Conservation (phyloP, 2,797 vertebrate species). For the Acanthornis magna region DNA sequence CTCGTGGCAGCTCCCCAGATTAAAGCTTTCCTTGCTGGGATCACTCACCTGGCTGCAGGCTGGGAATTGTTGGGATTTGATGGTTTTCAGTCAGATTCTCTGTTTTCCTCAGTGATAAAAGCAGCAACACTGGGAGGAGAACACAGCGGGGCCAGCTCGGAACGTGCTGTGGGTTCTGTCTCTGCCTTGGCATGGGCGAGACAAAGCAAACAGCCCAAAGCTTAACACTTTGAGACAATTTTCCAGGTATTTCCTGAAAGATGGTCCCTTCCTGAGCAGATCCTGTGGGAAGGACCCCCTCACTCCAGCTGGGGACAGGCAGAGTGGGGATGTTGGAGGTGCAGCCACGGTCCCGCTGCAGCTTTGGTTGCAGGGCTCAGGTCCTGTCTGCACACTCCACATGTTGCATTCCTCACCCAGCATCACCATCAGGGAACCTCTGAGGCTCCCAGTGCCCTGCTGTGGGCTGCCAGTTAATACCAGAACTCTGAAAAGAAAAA, state of each 20-base stretch:
- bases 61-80: not conserved
- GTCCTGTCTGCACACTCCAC: accelerated
- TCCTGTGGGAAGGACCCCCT: not conserved
- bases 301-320: not conserved
- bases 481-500: not conserved
- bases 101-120: not conserved
- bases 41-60: not conserved
- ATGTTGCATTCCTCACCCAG: not conserved
- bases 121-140: not conserved
- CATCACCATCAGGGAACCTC: not conserved
- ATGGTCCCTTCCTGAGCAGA: not conserved
- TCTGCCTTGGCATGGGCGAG: not conserved
- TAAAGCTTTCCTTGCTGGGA: not conserved
- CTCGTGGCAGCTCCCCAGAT: not conserved
- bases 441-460: not conserved
- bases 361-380: not conserved
- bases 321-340: not conserved
- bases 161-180: accelerated
- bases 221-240: not conserved
- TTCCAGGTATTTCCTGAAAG: not conserved
- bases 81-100: not conserved
- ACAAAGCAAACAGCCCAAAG: not conserved
- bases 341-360: too few relatives aligned
- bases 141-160: accelerated
- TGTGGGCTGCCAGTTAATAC: not conserved